Base-by-base conservation (phyloP, 2,113 vertebrate genomes). In the Hymenochirus boettgeri region DNA sequence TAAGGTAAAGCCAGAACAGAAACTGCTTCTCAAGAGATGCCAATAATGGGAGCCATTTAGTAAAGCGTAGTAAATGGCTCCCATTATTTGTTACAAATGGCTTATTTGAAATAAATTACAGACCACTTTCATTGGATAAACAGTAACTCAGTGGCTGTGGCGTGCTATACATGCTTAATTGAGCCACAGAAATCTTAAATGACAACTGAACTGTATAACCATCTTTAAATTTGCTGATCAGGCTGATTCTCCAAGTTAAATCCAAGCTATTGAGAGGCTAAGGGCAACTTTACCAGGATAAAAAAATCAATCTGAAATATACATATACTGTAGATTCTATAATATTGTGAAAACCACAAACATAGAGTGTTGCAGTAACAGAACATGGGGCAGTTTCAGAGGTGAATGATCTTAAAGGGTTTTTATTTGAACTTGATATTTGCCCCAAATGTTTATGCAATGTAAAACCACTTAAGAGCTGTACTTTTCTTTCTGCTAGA, bases 91-190 rank as follows among this genome's bases (percentile, higher is more conserved):
- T 90, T 92, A 94, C 91, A 96, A 85, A 97, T 95, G 95, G 95
- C 97, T 99, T 97, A 97, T 97, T 97, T 99, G 89, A 97, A 97
- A 98, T 96, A 97, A 97, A 99, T 99, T 97, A 98, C 93, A 94
- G 94, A 93, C 92, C 92, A 99, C 96, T 99, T 99, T 92, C 83
- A 78, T 89, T 97, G 91, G 92, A 95, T 97, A 98, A 99, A 98
- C 93, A 98, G 92, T 92, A 90, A 85, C 90, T 92, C 88, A 75
- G 87, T 87, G 91, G 88, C 92, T 93, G 90, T 88, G 89, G 90
- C 88, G 88, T 74, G 85, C 87, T 77, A 86, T 88, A 82, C 89
- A 91, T 87, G 88, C 89, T 92, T 90, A 89, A 90, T 87, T 83
- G 86, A 81, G 84, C 92, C 92, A 74, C 92, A 92, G 91, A 93